Evolutionary conservation across 1,140 invertebrate genomes (phyloP), one percentile per base, ranked within the genome.

Genomic region (Carcinoscorpius rotundicauda): DNA sequence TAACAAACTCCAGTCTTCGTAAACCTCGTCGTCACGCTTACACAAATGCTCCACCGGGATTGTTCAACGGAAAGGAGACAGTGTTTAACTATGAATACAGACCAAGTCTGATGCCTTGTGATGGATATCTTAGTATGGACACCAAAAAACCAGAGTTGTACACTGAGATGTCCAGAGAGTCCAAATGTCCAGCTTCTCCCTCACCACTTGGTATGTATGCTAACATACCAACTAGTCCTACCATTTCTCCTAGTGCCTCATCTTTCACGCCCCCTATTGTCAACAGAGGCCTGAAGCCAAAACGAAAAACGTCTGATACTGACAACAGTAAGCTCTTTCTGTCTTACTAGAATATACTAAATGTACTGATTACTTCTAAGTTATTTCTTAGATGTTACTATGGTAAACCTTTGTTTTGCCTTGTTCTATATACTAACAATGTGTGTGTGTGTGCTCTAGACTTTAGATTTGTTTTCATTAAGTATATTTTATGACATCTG

Each of bases 201-300:
- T 68, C 68, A 60, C 65, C 67, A 49, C 65, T 64, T 52, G 58
- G 66, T 63, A 61, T 64, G 9, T 70, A 71, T 65, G 67, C 59
- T 49, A 71, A 71, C 52, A 48, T 71, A 11, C 68, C 70, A 48
- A 61, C 58, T 58, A 69, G 68, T 62, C 70, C 70, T 51, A 59
- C 67, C 6, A 62, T 66, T 52, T 66, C 65, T 68, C 84, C 81
- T 3, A 84, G 83, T 75, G 73, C 83, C 48, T 79, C 29, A 29
- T 29, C 29, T 29, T 29, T 29, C 29, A 29, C 29, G 29, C 29
- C 29, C 29, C 88, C 88, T 4, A 79, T 81, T 6, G 86, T 91
- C 51, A 86, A 92, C 73, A 79, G 89, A 9, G 85, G 84, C 58
- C 78, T 92, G 3, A 93, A 93, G 74, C 90, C 90, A 65, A 73